phyloP scores from a whole-genome alignment of 2,797 vertebrate genomes.

The Typhlichthys eigenmanni region DNA sequence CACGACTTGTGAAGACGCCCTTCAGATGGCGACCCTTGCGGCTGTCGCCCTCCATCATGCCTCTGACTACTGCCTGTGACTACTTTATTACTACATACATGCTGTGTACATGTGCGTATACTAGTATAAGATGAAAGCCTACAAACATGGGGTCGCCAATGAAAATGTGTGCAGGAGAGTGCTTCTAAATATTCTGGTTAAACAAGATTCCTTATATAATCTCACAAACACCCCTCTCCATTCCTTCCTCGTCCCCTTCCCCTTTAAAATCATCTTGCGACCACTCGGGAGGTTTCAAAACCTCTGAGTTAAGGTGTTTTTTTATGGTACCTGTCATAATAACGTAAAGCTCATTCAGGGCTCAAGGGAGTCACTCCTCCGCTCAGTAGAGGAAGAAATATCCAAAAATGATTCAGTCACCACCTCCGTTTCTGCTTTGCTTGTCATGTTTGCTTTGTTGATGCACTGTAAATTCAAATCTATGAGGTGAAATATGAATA shows the following conservation, averaged over 20 bases:
- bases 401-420: conserved; percentile 19
- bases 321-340: conserved; percentile 56
- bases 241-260: too few relatives aligned
- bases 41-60: conserved; percentile 16
- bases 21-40: conserved; percentile 39
- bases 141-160: neutral
- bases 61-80: conserved; percentile 9
- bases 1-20: conserved; percentile 46
- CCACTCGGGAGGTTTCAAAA: too few relatives aligned
- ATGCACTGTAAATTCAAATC: conserved; percentile 11
- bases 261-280: too few relatives aligned
- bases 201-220: too few relatives aligned
- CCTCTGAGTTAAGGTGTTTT: conserved; percentile 28
- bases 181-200: too few relatives aligned
- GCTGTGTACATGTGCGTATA: too few relatives aligned
- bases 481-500: conserved; percentile 10
- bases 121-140: too few relatives aligned
- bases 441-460: conserved; percentile 30
- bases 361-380: conserved; percentile 38
- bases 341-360: conserved; percentile 31
- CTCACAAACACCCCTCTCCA: too few relatives aligned
- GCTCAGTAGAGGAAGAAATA: conserved; percentile 35
- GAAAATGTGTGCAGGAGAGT: neutral
- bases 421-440: conserved; percentile 32
- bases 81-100: too few relatives aligned